phyloP scores from a whole-genome alignment of 2,888 invertebrate genomes.

The Rhodophaea formosa region DNA sequence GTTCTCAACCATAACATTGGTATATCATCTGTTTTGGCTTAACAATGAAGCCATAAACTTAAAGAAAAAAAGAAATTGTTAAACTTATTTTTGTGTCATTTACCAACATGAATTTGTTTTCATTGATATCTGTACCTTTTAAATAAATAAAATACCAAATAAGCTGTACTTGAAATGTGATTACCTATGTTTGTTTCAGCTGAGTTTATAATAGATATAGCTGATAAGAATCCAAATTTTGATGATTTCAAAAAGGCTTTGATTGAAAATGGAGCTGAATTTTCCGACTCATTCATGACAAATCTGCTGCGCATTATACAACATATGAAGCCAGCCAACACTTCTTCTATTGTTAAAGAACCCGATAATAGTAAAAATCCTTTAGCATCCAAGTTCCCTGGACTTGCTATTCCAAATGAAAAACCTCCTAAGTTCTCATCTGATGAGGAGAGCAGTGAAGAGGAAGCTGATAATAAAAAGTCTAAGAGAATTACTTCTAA shows the following conservation, averaged over 20 bases:
- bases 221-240: conserved; percentile 92
- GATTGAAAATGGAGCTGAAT: conserved; percentile 95
- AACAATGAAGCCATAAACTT: too few species aligned
- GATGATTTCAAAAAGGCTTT: conserved; percentile 94
- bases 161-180: too few species aligned
- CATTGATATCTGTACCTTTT: too few species aligned
- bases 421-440: conserved; percentile 65
- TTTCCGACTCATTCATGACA: conserved; percentile 96
- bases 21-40: too few species aligned
- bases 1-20: too few species aligned
- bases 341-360: conserved; percentile 41
- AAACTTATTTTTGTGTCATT: too few species aligned
- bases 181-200: conserved; percentile 83
- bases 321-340: conserved; percentile 90
- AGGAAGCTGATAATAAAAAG: conserved; percentile 47
- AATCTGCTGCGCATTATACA: conserved; percentile 97
- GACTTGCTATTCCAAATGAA: conserved; percentile 90
- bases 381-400: conserved; percentile 88
- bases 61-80: too few species aligned
- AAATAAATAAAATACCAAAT: too few species aligned
- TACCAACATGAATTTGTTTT: too few species aligned
- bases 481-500: conserved; percentile 61
- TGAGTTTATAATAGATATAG: conserved; percentile 97
- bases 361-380: conserved; percentile 65
- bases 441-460: conserved; percentile 63